Percentiles rank a stretch among this genome's conserved stretches.
Evolutionary conservation across 2,888 invertebrate genomes (phyloP).

Genomic region (Nomada hirtipes): DNA sequence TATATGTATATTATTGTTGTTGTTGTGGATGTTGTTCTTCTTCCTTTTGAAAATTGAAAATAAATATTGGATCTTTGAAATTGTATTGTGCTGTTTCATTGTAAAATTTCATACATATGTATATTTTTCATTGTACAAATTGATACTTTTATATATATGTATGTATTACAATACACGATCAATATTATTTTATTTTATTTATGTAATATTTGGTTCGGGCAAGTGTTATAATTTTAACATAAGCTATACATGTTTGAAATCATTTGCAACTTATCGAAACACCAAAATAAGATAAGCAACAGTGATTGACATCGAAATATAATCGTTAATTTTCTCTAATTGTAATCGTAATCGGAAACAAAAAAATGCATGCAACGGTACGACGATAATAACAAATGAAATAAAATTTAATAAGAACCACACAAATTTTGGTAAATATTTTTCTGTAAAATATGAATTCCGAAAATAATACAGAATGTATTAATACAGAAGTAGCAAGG

Average conservation of each 20-base stretch:
- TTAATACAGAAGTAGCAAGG: background rate
- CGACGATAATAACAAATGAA: constrained; percentile 26
- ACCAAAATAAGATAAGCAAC: constrained; percentile 10
- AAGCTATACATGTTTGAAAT: background rate
- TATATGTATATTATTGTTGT: background rate
- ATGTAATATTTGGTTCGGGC: too few species aligned
- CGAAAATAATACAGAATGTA: too few species aligned
- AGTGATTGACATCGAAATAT: background rate
- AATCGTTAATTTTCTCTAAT: background rate
- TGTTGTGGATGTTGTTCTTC: background rate
- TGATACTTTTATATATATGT: background rate
- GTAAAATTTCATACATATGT: background rate
- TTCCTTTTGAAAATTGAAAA: background rate
- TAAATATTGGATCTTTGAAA: background rate
- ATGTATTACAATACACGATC: background rate
- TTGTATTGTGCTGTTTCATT: background rate
- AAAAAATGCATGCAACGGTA: background rate
- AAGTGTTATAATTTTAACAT: background rate
- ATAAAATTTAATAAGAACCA: background rate
- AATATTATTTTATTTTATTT: background rate
- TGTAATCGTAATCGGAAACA: background rate
- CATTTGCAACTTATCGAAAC: constrained; percentile 5
- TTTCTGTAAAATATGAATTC: background rate
- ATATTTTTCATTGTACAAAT: too few species aligned
- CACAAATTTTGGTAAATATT: background rate